Percentiles rank a stretch among this genome's conserved stretches.
phyloP scores from a whole-genome alignment of 2,113 vertebrate genomes.

The Elanoides forficatus region DNA sequence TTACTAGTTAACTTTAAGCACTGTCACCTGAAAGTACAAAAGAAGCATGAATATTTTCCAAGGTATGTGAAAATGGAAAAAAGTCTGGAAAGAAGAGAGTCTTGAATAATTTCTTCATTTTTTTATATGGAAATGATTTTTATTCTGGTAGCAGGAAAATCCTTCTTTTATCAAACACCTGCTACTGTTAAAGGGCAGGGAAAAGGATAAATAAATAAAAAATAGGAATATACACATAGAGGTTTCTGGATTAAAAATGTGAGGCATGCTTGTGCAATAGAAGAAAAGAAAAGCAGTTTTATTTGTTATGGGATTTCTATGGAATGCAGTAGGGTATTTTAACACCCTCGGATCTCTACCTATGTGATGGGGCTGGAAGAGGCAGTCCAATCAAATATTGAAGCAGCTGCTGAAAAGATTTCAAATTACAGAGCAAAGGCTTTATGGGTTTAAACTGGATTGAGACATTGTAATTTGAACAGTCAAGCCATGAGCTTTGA shows the following conservation, averaged over 20 bases:
- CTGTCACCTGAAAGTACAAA: background rate
- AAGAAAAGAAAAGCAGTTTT: background rate
- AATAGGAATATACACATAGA: background rate
- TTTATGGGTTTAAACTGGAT: background rate
- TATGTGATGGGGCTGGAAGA: background rate
- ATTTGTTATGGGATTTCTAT: background rate
- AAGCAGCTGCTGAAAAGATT: background rate
- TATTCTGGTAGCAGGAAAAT: background rate
- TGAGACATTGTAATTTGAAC: background rate
- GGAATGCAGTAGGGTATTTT: background rate
- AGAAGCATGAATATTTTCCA: background rate
- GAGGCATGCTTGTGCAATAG: background rate
- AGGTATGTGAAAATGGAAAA: background rate
- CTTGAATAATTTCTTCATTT: background rate
- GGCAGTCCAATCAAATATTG: background rate
- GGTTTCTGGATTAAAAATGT: background rate
- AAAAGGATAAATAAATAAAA: background rate
- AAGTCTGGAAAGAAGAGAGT: background rate
- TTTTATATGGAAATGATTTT: background rate
- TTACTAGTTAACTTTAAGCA: background rate
- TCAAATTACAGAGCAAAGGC: background rate
- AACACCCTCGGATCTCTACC: background rate
- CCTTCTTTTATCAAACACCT: background rate
- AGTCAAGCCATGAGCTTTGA: background rate
- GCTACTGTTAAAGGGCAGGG: background rate